A percentile compares a stretch with the other conserved stretches of the same genome.
phyloP scores from a whole-genome alignment of 2,888 invertebrate genomes.

The Heliconius charithonia region DNA sequence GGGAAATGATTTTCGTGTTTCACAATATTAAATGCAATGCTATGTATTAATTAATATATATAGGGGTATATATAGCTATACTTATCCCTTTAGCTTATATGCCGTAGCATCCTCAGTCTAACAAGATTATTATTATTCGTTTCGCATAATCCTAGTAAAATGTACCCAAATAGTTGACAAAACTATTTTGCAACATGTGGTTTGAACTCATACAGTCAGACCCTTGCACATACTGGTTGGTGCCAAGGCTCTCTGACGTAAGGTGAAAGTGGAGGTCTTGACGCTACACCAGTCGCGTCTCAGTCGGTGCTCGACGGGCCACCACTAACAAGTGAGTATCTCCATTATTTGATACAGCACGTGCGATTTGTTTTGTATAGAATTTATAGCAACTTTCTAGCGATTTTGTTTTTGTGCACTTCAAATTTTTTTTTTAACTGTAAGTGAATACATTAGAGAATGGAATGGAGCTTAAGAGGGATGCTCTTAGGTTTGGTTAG shows the following conservation, averaged over 20 bases:
- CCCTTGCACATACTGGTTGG: slow-evolving; percentile 53
- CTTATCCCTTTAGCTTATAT: not conserved
- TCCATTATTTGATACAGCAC: slow-evolving; percentile 32
- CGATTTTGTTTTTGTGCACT: not conserved
- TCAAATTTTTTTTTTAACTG: not conserved
- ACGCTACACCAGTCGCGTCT: slow-evolving; percentile 52
- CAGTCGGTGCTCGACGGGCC: slow-evolving; percentile 50
- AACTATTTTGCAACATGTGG: slow-evolving; percentile 28
- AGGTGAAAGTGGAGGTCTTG: slow-evolving; percentile 70
- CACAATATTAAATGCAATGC: not conserved
- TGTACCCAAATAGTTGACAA: not conserved
- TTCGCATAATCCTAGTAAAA: slow-evolving; percentile 7
- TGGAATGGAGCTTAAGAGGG: too few relatives aligned
- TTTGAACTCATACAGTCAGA: slow-evolving; percentile 27
- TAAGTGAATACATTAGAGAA: not conserved
- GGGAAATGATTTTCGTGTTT: not conserved
- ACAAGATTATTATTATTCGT: not conserved
- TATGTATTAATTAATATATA: not conserved
- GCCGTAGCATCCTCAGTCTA: not conserved
- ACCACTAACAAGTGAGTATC: slow-evolving; percentile 51
- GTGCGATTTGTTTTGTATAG: slow-evolving; percentile 34
- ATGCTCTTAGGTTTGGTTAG: not conserved
- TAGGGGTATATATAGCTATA: not conserved
- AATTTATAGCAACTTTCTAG: not conserved
- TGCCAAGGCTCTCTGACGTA: slow-evolving; percentile 77